Percentiles rank a stretch among this genome's conserved stretches.
These are phyloP conservation scores for Pteropus rufus DNA, from an alignment of 2,797 vertebrate genomes.

Conservation along the genomic window DNA sequence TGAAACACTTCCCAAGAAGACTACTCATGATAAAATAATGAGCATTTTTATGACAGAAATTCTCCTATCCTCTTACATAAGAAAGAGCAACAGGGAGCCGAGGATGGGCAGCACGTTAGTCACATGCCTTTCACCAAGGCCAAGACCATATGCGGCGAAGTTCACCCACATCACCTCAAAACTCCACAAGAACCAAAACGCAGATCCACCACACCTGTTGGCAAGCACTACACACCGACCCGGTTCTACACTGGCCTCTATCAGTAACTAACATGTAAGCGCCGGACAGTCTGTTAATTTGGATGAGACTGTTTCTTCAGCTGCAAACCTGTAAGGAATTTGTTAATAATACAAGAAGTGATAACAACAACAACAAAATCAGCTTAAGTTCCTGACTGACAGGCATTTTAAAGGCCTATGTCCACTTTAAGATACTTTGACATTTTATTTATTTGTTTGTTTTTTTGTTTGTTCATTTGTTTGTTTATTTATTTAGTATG, in stretches of 20 bases:
- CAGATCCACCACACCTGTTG: neutral
- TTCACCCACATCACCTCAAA: neutral
- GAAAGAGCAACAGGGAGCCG: neutral
- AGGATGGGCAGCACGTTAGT: neutral
- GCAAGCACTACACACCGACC: neutral
- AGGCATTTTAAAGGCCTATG: neutral
- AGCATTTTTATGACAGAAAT: neutral
- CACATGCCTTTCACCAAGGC: neutral
- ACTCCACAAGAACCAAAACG: neutral
- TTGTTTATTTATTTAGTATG: neutral
- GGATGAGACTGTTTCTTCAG: neutral
- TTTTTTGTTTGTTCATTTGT: no score
- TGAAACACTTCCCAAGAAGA: neutral
- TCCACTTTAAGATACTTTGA: neutral
- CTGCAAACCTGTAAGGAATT: neutral
- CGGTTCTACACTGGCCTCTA: neutral
- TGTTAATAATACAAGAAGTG: neutral
- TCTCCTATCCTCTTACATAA: neutral
- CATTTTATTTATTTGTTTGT: neutral
- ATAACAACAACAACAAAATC: neutral
- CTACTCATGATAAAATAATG: neutral
- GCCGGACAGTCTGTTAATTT: neutral
- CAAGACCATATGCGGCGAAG: neutral
- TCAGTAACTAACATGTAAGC: neutral
- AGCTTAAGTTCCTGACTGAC: neutral